These are phyloP conservation scores for Epinotia ramella DNA, from an alignment of 2,888 invertebrate genomes.

Conservation along the genomic window DNA sequence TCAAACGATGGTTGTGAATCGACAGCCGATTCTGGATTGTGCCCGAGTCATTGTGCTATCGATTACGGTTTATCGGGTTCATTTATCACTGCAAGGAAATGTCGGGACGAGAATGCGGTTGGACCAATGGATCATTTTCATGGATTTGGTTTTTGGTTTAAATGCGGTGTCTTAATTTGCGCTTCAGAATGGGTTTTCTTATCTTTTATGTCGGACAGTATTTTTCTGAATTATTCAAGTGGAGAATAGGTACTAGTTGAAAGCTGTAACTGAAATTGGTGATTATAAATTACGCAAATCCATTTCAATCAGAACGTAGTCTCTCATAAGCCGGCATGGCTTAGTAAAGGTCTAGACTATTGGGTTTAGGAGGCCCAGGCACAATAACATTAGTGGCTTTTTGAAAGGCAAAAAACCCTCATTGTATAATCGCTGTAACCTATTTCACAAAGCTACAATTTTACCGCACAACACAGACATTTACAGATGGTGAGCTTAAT, in stretches of 20 bases:
- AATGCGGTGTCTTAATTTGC: background rate
- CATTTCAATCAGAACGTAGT: background rate
- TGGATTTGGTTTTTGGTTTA: slow-evolving; percentile 21
- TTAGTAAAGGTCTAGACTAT: background rate
- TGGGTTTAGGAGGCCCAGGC: background rate
- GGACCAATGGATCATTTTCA: slow-evolving; percentile 32
- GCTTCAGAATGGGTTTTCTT: background rate
- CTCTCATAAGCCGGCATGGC: too few species aligned
- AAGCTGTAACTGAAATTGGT: too few species aligned
- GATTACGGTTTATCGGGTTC: slow-evolving; percentile 49
- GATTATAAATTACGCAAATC: too few species aligned
- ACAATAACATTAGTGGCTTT: background rate
- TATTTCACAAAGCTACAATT: too few species aligned
- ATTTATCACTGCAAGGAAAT: slow-evolving; percentile 40
- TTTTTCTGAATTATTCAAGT: too few species aligned
- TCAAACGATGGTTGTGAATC: too few species aligned
- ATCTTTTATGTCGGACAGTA: background rate
- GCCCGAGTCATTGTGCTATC: slow-evolving; percentile 62
- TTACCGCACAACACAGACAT: too few species aligned
- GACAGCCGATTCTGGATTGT: slow-evolving; percentile 29
- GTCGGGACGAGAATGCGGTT: slow-evolving; percentile 14
- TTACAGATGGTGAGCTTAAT: too few species aligned
- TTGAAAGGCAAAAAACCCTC: background rate
- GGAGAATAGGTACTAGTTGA: background rate
- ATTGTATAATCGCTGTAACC: background rate